Conservation (phyloP, 2,797 vertebrate genomes). For the Leptoclinus maculatus region DNA sequence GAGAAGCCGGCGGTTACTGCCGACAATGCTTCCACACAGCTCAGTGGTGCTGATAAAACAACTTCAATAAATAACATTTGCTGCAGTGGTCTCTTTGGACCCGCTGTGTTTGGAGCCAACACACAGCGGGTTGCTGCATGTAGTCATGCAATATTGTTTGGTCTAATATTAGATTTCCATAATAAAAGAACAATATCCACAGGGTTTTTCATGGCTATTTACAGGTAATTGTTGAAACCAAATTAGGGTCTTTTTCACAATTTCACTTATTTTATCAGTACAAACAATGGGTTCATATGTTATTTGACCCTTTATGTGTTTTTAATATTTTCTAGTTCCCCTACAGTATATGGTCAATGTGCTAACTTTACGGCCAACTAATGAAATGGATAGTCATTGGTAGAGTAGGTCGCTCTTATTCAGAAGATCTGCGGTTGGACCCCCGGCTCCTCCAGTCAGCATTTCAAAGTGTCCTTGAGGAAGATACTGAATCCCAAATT, state of each 20-base stretch:
- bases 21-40: constrained; percentile 75
- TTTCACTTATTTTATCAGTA: background rate
- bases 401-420: background rate
- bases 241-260: background rate
- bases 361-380: background rate
- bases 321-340: background rate
- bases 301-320: background rate
- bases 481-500: too few species aligned
- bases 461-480: too few species aligned
- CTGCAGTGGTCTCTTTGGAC: constrained; percentile 71
- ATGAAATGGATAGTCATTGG: background rate
- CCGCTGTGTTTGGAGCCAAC: constrained; percentile 35
- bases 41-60: constrained; percentile 82
- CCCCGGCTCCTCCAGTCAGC: too few species aligned
- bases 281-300: background rate
- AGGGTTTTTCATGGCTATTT: background rate
- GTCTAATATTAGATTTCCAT: constrained; percentile 14
- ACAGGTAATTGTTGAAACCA: background rate
- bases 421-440: too few species aligned
- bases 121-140: constrained; percentile 41
- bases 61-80: constrained; percentile 83
- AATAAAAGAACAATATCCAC: background rate
- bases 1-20: constrained; percentile 75
- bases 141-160: constrained; percentile 15
- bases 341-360: background rate